Percentiles rank a stretch among this genome's conserved stretches.
Evolutionary conservation across 2,113 vertebrate species (phyloP).

Genomic region (Herpetotheres cachinnans): DNA sequence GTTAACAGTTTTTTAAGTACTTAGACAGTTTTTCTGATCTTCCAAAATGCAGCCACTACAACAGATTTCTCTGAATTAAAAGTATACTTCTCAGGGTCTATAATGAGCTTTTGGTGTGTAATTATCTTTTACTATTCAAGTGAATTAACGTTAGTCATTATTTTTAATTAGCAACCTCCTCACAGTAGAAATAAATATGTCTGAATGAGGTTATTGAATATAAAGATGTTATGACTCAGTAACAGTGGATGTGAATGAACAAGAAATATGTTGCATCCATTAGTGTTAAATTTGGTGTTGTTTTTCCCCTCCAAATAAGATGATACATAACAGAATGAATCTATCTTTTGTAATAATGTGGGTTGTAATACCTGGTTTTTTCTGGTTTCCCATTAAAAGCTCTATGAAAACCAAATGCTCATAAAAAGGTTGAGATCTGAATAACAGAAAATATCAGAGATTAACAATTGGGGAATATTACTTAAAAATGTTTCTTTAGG

Average conservation of each 20-base stretch:
- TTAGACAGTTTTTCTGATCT: not conserved
- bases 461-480: not conserved
- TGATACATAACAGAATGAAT: not conserved
- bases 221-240: not conserved
- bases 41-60: not conserved
- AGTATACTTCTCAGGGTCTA: not conserved
- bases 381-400: not conserved
- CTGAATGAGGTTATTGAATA: not conserved
- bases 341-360: not conserved
- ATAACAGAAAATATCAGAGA: not conserved
- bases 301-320: not conserved
- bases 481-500: not conserved
- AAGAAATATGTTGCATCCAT: not conserved
- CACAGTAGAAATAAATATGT: not conserved
- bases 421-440: not conserved
- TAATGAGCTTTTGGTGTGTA: not conserved
- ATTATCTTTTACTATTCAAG: not conserved
- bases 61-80: not conserved
- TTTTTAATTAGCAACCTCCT: not conserved
- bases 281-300: not conserved
- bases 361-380: not conserved
- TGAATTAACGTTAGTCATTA: not conserved
- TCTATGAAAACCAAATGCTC: not conserved
- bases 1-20: not conserved
- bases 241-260: not conserved